phyloP scores from a whole-genome alignment of 1,140 invertebrate species.

The Drosophila neocordata region DNA sequence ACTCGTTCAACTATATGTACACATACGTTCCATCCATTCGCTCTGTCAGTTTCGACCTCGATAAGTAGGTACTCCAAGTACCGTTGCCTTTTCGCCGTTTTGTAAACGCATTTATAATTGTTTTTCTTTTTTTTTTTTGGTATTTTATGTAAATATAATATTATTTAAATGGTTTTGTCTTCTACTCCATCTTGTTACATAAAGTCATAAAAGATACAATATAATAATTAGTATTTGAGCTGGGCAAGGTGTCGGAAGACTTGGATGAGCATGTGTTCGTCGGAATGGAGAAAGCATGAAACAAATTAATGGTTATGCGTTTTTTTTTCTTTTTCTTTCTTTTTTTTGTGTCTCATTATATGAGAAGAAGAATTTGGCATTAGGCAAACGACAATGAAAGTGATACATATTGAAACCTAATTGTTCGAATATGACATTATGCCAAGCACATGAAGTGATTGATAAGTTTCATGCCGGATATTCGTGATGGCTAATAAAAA shows the following conservation, averaged over 20 bases:
- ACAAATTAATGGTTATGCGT: slow-evolving; percentile 8
- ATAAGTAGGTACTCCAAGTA: slow-evolving; percentile 61
- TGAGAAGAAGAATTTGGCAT: too few species aligned
- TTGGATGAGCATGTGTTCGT: slow-evolving; percentile 32
- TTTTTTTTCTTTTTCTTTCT: not conserved
- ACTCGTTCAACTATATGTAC: not conserved
- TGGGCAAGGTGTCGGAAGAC: slow-evolving; percentile 59
- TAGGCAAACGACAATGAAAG: too few species aligned
- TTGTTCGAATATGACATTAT: too few species aligned
- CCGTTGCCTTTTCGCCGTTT: slow-evolving; percentile 35
- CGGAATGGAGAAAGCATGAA: slow-evolving; percentile 14
- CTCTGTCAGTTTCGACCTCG: slow-evolving; percentile 55
- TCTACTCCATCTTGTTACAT: slow-evolving; percentile 51
- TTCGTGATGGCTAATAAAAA: too few species aligned
- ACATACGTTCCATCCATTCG: slow-evolving; percentile 35
- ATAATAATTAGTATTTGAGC: slow-evolving; percentile 75
- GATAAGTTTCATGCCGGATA: too few species aligned
- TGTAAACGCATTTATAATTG: slow-evolving; percentile 12
- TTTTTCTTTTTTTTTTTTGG: slow-evolving; percentile 37
- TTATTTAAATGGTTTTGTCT: slow-evolving; percentile 67
- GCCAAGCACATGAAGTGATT: too few species aligned
- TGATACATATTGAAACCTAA: too few species aligned
- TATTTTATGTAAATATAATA: slow-evolving; percentile 76
- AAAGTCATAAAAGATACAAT: slow-evolving; percentile 70
- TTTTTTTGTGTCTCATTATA: too few species aligned